These are phyloP conservation scores for Eupsilia transversa DNA, from an alignment of 2,888 invertebrate species.

Conservation along the genomic window DNA sequence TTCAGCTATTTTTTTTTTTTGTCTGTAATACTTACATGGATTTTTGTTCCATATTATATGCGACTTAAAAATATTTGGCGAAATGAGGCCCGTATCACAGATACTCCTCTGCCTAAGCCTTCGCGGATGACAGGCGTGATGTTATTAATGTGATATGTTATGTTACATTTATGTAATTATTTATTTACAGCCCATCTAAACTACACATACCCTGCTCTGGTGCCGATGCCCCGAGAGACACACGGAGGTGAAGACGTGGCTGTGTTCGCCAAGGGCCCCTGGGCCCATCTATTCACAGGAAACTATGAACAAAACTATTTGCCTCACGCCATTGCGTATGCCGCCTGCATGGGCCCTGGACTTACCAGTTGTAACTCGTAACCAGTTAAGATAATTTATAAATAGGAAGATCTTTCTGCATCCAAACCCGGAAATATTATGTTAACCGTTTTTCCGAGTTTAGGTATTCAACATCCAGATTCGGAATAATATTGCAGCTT, in stretches of 20 bases:
- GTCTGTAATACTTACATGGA: too few species aligned
- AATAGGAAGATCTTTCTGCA: too few species aligned
- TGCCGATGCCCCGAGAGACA: constrained; percentile 92
- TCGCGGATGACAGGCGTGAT: too few species aligned
- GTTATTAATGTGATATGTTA: too few species aligned
- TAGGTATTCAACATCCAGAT: not conserved
- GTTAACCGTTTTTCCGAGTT: constrained; percentile 8
- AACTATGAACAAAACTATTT: constrained; percentile 95
- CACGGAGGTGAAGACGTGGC: constrained; percentile 96
- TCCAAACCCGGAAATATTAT: not conserved
- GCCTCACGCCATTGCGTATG: constrained; percentile 94
- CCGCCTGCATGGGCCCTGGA: constrained; percentile 93
- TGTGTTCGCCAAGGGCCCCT: constrained; percentile 94
- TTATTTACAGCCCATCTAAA: constrained; percentile 83
- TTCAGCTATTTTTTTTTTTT: too few species aligned
- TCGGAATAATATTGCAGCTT: not conserved
- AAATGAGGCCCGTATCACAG: too few species aligned
- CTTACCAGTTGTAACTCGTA: constrained; percentile 82
- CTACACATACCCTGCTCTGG: constrained; percentile 91
- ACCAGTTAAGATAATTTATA: not conserved
- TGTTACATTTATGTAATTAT: not conserved
- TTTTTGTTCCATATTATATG: too few species aligned
- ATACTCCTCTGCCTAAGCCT: too few species aligned
- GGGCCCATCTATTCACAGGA: constrained; percentile 95
- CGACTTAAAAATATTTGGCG: too few species aligned